These are phyloP conservation scores for Caenorhabditis tropicalis DNA, from an alignment of 1,140 invertebrate genomes.

Conservation along the genomic window DNA sequence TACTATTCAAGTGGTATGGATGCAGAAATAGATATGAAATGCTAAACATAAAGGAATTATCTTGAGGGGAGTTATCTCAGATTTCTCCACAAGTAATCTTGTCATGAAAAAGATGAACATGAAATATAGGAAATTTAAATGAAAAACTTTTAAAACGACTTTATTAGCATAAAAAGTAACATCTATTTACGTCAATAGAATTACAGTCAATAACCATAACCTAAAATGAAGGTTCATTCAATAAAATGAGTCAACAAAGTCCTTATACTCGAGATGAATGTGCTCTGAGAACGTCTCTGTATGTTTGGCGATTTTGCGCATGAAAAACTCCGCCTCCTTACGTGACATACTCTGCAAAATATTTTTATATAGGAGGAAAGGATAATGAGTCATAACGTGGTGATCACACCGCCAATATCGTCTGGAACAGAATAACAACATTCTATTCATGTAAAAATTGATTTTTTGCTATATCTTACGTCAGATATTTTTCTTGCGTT, in stretches of 20 bases:
- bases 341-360: conserved; percentile 23
- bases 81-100: too few relatives aligned
- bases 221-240: not conserved
- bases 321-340: conserved; percentile 16
- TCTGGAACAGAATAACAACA: not conserved
- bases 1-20: conserved; percentile 49
- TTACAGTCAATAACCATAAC: not conserved
- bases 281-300: not conserved
- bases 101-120: too few relatives aligned
- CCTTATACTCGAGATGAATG: conserved; percentile 1
- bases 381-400: too few relatives aligned
- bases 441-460: not conserved
- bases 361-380: too few relatives aligned
- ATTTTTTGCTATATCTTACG: not conserved
- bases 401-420: too few relatives aligned
- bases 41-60: too few relatives aligned
- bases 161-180: too few relatives aligned
- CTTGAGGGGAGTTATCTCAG: too few relatives aligned
- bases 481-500: not conserved
- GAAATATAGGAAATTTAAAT: too few relatives aligned
- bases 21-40: too few relatives aligned
- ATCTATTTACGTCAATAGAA: not conserved
- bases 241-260: conserved; percentile 16
- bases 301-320: conserved; percentile 17
- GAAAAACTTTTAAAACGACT: too few relatives aligned